phyloP scores from a whole-genome alignment of 2,797 vertebrate genomes.

The Lophotriccus pileatus region DNA sequence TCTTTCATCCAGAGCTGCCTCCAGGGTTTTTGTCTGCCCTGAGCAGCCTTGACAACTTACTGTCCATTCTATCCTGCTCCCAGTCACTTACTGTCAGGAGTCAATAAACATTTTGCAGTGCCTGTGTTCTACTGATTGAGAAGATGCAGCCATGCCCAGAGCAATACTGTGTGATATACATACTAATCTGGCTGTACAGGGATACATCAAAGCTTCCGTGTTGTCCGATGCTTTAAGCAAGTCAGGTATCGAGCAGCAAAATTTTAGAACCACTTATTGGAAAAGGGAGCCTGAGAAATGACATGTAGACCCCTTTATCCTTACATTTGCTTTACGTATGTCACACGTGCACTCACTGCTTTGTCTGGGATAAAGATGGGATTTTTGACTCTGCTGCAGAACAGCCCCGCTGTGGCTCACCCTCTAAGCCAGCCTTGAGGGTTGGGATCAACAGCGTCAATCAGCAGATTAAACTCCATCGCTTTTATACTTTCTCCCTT shows the following conservation, averaged over 20 bases:
- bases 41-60: constrained; percentile 11
- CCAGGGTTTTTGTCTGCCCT: neutral
- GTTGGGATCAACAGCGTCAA: neutral
- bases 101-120: constrained; percentile 42
- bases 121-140: neutral
- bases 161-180: neutral
- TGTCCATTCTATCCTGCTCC: neutral
- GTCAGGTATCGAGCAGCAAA: neutral
- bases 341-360: accelerated
- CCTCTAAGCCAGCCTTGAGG: neutral
- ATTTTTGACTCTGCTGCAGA: neutral
- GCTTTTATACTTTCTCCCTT: neutral
- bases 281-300: neutral
- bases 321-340: neutral
- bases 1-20: neutral
- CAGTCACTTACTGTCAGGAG: constrained; percentile 38
- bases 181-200: neutral
- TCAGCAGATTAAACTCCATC: neutral
- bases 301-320: neutral
- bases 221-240: neutral
- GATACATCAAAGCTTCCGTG: neutral
- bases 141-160: neutral
- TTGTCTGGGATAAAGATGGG: constrained; percentile 12
- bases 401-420: neutral
- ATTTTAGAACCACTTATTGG: neutral